Evolutionary conservation across 2,113 vertebrate species (phyloP).

Genomic region (Puma concolor): DNA sequence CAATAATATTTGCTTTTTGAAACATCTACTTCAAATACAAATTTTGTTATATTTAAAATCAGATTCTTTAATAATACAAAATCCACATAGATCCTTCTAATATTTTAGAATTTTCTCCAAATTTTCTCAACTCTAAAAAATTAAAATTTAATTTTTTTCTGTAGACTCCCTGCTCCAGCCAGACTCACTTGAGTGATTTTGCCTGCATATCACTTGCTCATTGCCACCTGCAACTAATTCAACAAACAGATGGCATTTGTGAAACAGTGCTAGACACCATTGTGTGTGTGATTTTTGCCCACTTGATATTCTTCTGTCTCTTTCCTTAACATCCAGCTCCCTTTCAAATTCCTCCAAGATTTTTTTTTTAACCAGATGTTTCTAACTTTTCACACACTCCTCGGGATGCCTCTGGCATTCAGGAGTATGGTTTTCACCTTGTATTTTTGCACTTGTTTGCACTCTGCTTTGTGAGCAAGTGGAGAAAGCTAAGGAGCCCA

Average conservation of each 20-base stretch:
- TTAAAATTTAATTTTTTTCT: not conserved
- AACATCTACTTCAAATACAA: not conserved
- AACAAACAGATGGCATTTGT: constrained; percentile 51
- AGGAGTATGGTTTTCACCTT: constrained; percentile 27
- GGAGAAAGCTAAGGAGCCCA: not conserved
- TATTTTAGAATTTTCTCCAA: not conserved
- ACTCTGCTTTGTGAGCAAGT: not conserved
- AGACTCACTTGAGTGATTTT: not conserved
- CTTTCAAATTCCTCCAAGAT: not conserved
- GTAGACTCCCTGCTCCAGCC: not conserved
- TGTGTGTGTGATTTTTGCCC: not conserved
- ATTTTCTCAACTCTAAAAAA: not conserved
- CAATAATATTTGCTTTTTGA: not conserved
- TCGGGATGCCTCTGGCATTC: not conserved
- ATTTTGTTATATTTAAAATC: not conserved
- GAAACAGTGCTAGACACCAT: constrained; percentile 52
- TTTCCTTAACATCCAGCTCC: not conserved
- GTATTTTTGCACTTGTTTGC: constrained; percentile 22
- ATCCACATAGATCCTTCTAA: not conserved
- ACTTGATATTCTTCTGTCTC: constrained; percentile 16
- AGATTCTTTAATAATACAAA: not conserved
- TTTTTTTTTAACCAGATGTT: not conserved
- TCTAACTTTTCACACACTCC: not conserved
- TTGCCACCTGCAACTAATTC: constrained; percentile 22
- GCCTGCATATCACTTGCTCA: not conserved